phyloP scores from a whole-genome alignment of 2,888 invertebrate genomes.

The Platerodrilus igneus region DNA sequence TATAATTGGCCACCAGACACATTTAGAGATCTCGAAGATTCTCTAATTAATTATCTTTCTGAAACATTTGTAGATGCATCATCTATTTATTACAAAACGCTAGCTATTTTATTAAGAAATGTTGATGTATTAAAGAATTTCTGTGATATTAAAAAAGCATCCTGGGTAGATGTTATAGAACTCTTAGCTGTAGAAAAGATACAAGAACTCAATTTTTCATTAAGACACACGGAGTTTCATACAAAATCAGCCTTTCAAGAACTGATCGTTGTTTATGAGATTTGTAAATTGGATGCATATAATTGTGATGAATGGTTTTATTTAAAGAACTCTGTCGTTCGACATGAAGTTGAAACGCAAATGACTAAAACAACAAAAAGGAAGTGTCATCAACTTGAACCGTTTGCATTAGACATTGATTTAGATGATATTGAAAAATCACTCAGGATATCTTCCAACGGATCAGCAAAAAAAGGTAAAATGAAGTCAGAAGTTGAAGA shows the following conservation, averaged over 20 bases:
- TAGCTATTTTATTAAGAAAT: constrained; percentile 44
- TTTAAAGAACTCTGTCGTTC: constrained; percentile 45
- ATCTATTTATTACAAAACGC: constrained; percentile 51
- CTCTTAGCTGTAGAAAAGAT: constrained; percentile 55
- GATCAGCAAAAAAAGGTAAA: no score
- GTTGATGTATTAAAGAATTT: constrained; percentile 47
- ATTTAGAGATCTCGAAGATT: constrained; percentile 48
- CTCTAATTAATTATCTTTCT: constrained; percentile 51
- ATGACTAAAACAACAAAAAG: constrained; percentile 10
- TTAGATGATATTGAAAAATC: constrained; percentile 23
- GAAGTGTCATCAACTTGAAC: no score
- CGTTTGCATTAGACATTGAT: constrained; percentile 24
- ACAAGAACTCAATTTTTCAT: constrained; percentile 43
- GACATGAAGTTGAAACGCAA: constrained; percentile 40
- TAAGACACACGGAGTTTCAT: constrained; percentile 34
- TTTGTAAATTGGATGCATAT: constrained; percentile 52
- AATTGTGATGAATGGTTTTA: constrained; percentile 59
- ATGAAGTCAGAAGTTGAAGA: constrained; percentile 32
- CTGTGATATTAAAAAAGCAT: constrained; percentile 46
- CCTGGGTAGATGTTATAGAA: constrained; percentile 55
- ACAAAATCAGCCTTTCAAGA: constrained; percentile 37
- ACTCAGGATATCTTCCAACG: no score
- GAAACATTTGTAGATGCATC: constrained; percentile 52
- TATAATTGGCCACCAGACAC: constrained; percentile 49
- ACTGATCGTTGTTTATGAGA: constrained; percentile 55